Base-by-base conservation (phyloP, 2,888 invertebrate species). In the Spisula subtruncata region DNA sequence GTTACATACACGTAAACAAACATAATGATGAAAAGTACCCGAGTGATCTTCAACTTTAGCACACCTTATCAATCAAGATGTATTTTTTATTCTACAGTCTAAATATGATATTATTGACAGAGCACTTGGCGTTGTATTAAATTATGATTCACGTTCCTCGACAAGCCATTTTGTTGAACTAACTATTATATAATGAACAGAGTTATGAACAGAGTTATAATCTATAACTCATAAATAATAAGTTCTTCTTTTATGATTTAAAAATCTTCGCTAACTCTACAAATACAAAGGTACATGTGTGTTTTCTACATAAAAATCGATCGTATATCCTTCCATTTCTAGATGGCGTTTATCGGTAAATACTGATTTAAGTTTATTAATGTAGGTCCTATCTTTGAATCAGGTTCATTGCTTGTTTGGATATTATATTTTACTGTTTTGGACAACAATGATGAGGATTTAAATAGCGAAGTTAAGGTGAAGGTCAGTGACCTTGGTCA, bases 41-140 rank as follows among this genome's bases (percentile, higher is more conserved):
- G 60, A 12, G 0, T 66, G 60, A 25, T 25, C 60, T 16, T 51
- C n/a, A 66, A 66, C 60, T 16, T 51, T 4, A 66, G n/a, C n/a
- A 25, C 60, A 66, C 12, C 25, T 25, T 66, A 66, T 66, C 60
- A 25, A 66, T n/a, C 25, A 25, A 25, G 8, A 25, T 51, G 51
- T 16, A 16, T 51, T 51, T 66, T n/a, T 66, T 25, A 25, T 8
- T n/a, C n/a, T 8, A 10, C 60, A 66, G 8, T 66, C 20, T 25
- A 85, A 85, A 85, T 85, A 75, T 75, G 85, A 54, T 54, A 85
- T 46, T 85, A 75, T 32, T 51, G 48, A 75, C 51, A 25, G 51
- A 85, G 85, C 51, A 48, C 10, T 32, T 85, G 79, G 8, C 32
- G 46, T 85, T 35, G 5, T 46, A 32, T 83, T n/a, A n/a, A n/a